Evolutionary conservation across 2,113 vertebrate species (phyloP).

Genomic region (Stictonetta naevosa): DNA sequence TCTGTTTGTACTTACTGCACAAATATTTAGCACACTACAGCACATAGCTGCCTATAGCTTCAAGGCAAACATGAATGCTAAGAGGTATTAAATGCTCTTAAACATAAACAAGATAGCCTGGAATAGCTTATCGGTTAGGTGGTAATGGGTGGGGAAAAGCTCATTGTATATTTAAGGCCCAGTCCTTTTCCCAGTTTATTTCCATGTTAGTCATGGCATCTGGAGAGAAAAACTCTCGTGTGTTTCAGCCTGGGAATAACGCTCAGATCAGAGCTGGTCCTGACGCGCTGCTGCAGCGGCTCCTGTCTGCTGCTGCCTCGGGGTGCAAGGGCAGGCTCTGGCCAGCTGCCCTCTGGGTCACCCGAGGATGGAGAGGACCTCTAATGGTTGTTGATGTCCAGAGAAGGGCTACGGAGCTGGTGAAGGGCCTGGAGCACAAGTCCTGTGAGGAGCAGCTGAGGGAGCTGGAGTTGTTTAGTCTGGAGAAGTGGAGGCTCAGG

Average conservation of each 20-base stretch:
- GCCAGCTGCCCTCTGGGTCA: too few relatives aligned
- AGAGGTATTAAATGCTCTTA: constrained; percentile 51
- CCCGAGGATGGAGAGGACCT: background rate
- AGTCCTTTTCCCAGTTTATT: constrained; percentile 1
- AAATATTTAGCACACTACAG: constrained; percentile 68
- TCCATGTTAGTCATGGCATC: background rate
- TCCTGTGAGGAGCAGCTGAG: too few relatives aligned
- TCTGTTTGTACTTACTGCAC: constrained; percentile 69
- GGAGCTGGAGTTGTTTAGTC: too few relatives aligned
- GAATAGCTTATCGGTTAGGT: constrained; percentile 6
- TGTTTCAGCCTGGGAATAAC: background rate
- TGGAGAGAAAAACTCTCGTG: background rate
- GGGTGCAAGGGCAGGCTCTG: background rate
- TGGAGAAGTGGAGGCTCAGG: too few relatives aligned
- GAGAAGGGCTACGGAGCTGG: too few relatives aligned
- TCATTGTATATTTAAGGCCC: background rate
- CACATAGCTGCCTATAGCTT: constrained; percentile 71
- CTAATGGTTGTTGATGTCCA: background rate
- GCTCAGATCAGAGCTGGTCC: background rate
- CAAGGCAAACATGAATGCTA: constrained; percentile 65
- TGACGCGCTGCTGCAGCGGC: too few relatives aligned
- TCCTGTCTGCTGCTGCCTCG: background rate
- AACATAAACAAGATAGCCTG: constrained; percentile 39
- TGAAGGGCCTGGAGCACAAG: too few relatives aligned
- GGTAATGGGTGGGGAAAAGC: constrained; percentile 14